Base-by-base conservation (phyloP, 2,888 invertebrate species). In the Chrysolina americana region DNA sequence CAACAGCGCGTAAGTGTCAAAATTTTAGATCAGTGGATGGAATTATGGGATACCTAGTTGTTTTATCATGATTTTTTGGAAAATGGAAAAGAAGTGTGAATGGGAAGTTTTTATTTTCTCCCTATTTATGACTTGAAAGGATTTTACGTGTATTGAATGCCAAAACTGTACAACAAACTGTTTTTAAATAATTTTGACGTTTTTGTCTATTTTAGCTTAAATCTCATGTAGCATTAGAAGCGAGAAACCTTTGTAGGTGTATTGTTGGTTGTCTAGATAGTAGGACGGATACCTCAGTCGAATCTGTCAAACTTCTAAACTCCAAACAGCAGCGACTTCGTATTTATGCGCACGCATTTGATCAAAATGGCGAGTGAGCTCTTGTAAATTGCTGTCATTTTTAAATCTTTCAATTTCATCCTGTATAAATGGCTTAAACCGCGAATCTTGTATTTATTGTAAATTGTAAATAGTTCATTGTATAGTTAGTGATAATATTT, bases 401-500 rank as follows among this genome's bases (percentile, higher is more conserved):
- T 87, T 86, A 87, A 87, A 88, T 87, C 92, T 88, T 88, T 89
- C 89, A 90, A 90, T 90, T 92, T 92, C 91, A 90, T 90, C 89
- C 87, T 88, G 89, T 90, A 90, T 92, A 91, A 91, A 92, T 92
- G 92, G 91, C 91, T 89, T 92, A 92, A 92, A 89, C 87, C 89
- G 89, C 88, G 89, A 89, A 89, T 90, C 89, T 89, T 90, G 90
- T 91, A 90, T 89, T 90, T 91, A 90, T 90, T 92, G 91, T 91
- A 91, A 90, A 91, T 92, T 92, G 92, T 92, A 92, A 91, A 92
- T 92, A 92, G 92, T 91, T 90, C 89, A 88, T 90, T 92, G 92
- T 92, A 92, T 90, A 92, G 92, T 92, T 92, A 92, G 92, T 92
- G 90, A 89, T 91, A 91, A 91, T 92, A 92, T 92, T 92, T 91